A percentile compares a stretch with the other conserved stretches of the same genome.
These are phyloP conservation scores for Cotesia chilonis DNA, from an alignment of 1,140 invertebrate species.

Conservation along the genomic window DNA sequence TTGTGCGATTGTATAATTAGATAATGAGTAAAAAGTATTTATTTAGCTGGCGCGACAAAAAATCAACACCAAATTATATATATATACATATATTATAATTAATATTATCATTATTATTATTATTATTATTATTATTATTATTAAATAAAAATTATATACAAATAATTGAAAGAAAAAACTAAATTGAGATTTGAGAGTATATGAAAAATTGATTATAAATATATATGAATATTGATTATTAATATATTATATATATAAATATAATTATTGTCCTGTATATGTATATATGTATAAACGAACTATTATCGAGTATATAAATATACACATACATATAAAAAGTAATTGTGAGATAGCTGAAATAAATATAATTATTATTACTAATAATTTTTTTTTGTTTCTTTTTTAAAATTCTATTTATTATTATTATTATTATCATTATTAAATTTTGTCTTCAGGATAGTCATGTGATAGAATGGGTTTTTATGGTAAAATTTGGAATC, in stretches of 20 bases:
- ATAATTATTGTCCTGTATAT: conserved; percentile 43
- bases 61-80: no score
- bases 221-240: conserved; percentile 45
- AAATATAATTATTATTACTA: conserved; percentile 49
- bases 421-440: no score
- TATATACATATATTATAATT: no score
- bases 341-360: conserved; percentile 55
- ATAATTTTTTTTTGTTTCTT: conserved; percentile 12
- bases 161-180: conserved; percentile 26
- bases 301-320: conserved; percentile 40
- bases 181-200: conserved; percentile 32
- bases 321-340: conserved; percentile 52
- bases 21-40: no score
- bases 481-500: no score
- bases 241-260: conserved; percentile 21
- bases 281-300: conserved; percentile 37
- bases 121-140: no score
- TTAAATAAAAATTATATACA: conserved; percentile 11
- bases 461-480: no score
- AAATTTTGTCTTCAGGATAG: no score
- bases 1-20: no score
- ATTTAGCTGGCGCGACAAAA: no score
- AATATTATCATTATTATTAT: no score
- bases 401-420: not conserved
- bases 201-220: conserved; percentile 46